Conservation (phyloP, 2,888 invertebrate genomes). For the Lathronympha strigana region DNA sequence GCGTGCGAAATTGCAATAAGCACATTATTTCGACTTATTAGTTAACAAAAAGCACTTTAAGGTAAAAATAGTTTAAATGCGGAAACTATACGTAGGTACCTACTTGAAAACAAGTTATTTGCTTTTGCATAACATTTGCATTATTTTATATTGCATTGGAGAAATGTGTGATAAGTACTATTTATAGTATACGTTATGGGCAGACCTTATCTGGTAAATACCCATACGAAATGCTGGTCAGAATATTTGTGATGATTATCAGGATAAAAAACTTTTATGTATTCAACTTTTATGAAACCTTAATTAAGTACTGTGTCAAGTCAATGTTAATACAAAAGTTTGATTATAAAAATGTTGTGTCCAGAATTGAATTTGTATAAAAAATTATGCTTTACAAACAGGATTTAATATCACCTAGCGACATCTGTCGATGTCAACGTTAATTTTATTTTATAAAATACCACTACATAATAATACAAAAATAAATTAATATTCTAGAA, state of each 20-base stretch:
- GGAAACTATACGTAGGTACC: no score
- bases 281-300: no score
- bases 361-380: not conserved
- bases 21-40: no score
- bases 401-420: not conserved
- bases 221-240: not conserved
- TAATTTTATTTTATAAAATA: slow-evolving; percentile 7
- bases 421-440: slow-evolving; percentile 18
- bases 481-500: slow-evolving; percentile 45
- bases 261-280: no score
- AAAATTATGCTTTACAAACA: not conserved
- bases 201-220: no score
- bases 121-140: not conserved
- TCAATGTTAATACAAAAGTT: not conserved
- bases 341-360: not conserved
- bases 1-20: no score
- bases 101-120: not conserved
- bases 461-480: slow-evolving; percentile 28
- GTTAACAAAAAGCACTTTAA: no score
- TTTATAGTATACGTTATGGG: no score
- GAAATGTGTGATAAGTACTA: no score
- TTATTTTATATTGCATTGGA: no score
- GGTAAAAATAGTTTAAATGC: no score
- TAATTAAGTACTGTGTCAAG: not conserved
- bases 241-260: not conserved